Conservation (phyloP, 2,113 vertebrate species). For the Octodon degus region DNA sequence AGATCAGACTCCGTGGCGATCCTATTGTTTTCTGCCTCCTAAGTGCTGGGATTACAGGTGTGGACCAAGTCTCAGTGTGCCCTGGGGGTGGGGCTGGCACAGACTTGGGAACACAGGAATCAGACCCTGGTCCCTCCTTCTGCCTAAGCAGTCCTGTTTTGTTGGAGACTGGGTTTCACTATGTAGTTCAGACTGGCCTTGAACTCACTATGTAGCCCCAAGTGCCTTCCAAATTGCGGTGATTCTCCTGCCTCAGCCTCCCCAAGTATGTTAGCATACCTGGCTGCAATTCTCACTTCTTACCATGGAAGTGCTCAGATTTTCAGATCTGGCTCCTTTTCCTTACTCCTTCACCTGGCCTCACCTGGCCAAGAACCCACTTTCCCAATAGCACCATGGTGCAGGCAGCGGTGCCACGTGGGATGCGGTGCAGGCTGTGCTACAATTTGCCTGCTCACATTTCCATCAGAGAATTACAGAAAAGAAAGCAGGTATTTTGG, state of each 20-base stretch:
- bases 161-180: neutral
- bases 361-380: neutral
- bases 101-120: too few relatives aligned
- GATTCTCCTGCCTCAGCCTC: neutral
- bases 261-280: neutral
- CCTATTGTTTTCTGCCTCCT: too few relatives aligned
- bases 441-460: neutral
- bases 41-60: too few relatives aligned
- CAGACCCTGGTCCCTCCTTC: too few relatives aligned
- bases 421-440: neutral
- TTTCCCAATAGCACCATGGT: neutral
- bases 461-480: conserved; percentile 4
- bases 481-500: neutral
- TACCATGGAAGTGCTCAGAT: neutral
- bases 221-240: neutral
- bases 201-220: neutral
- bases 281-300: neutral
- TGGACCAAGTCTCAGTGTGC: too few relatives aligned
- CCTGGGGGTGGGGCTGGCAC: too few relatives aligned
- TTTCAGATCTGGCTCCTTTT: neutral
- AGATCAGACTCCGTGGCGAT: too few relatives aligned
- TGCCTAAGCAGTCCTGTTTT: neutral
- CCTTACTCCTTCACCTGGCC: neutral
- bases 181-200: neutral
- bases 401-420: neutral